Evolutionary conservation across 2,797 vertebrate species (phyloP).

Genomic region (Acomys russatus): DNA sequence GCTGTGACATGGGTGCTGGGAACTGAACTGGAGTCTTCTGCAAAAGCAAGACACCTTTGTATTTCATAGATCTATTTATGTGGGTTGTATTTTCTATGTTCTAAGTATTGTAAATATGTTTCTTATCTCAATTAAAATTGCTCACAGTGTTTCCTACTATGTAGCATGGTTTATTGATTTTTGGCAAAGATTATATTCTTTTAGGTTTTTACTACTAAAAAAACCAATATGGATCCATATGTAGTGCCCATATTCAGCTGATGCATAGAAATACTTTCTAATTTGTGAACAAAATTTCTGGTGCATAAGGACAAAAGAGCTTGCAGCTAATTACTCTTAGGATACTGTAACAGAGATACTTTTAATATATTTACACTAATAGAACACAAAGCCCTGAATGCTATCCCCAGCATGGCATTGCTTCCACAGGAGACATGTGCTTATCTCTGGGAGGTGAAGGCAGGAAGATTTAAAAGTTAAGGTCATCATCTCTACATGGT

Average conservation of each 20-base stretch:
- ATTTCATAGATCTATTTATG: neutral
- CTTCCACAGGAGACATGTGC: too few relatives aligned
- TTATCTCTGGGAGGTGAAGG: neutral
- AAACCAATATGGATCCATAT: neutral
- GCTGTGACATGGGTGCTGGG: neutral
- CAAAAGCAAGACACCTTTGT: neutral
- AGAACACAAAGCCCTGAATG: neutral
- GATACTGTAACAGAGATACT: neutral
- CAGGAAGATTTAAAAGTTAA: neutral
- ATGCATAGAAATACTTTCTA: neutral
- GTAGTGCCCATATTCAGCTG: neutral
- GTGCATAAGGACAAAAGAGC: slow-evolving; percentile 21
- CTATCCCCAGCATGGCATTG: neutral
- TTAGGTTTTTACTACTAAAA: neutral
- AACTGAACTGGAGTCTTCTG: neutral
- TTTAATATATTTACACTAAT: neutral
- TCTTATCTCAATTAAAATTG: neutral
- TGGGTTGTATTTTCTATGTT: neutral
- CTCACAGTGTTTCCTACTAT: neutral
- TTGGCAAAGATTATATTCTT: neutral
- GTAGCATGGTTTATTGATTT: neutral
- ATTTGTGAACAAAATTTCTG: slow-evolving; percentile 4
- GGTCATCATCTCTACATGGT: neutral
- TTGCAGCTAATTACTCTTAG: neutral
- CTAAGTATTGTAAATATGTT: neutral